These are phyloP conservation scores for Chrysemys picta DNA, from an alignment of 2,113 vertebrate species.

Conservation along the genomic window DNA sequence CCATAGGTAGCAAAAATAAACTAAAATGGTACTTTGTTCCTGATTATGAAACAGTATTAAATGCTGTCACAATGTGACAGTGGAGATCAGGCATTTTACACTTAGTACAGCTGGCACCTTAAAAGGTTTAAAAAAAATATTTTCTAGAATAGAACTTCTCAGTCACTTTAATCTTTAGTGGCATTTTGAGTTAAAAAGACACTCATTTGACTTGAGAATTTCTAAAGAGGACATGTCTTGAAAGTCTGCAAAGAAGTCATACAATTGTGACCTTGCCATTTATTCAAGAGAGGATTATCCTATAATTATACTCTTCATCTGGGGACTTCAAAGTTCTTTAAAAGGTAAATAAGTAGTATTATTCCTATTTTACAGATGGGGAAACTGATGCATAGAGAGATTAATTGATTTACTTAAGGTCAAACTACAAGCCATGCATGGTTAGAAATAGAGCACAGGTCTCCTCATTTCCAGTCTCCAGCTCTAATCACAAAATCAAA, in stretches of 20 bases:
- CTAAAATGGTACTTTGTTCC: constrained; percentile 11
- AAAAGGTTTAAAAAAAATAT: constrained; percentile 49
- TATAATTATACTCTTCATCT: background rate
- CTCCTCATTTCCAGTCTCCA: background rate
- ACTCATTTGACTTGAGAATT: constrained; percentile 28
- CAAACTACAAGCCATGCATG: background rate
- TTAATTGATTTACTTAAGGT: background rate
- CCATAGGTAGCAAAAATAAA: background rate
- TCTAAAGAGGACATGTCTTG: constrained; percentile 34
- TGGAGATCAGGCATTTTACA: background rate
- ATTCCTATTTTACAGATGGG: background rate
- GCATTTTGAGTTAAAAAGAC: constrained; percentile 42
- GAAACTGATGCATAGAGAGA: background rate
- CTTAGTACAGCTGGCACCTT: constrained; percentile 48
- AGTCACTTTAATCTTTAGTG: constrained; percentile 56
- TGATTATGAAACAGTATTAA: constrained; percentile 27
- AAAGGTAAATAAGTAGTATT: background rate
- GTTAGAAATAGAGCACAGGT: background rate
- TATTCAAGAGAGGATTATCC: constrained; percentile 23
- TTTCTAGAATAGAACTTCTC: constrained; percentile 45
- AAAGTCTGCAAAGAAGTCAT: background rate
- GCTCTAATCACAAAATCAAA: background rate
- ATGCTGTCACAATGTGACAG: constrained; percentile 4
- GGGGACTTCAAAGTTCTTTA: background rate
- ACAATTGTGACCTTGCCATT: constrained; percentile 15